Base-by-base conservation (phyloP, 2,797 vertebrate species). In the Pangasius djambal region DNA sequence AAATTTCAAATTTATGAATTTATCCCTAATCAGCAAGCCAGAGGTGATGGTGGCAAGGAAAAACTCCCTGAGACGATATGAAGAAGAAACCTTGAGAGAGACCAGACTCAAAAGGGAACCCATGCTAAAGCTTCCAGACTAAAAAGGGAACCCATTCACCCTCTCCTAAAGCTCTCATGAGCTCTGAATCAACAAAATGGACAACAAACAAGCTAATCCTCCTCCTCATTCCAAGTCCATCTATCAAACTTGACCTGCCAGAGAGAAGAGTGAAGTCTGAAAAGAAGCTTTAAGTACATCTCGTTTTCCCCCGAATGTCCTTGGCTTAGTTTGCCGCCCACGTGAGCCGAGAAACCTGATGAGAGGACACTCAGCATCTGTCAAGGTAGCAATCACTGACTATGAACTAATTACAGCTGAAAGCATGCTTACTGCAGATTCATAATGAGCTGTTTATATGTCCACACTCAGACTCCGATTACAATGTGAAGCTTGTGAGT, bases 161-260 rank as follows among this genome's bases (percentile, higher is more conserved):
- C 25, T 34, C 74, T 78, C 85, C 92, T 92, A 86, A 93, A 92
- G 87, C 37, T 63, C 34, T 48, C 34, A 63, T 83, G 15, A 79
- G 63, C 28, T 40, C 63, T 90, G 69, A 67, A 74, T 63, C 72
- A 63, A 81, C 90, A 86, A 91, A 88, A 63, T 63, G 59, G 81
- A 63, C 57, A 63, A 63, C 88, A 63, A 92, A 94, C 77, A 81
- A 72, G 83, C 88, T 92, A 87, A 91, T 85, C 82, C 88, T 86
- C 63, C 75, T 70, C 63, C 50, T 59, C 74, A 81, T 31, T 59
- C 61, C 61, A n/a, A 31, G 63, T 34, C 22, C 83, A 89, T 82
- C 52, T 70, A 82, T 81, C 83, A 89, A 70, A 84, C 79, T 67
- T 50, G 59, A 70, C 55, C 52, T 83, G 77, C 3, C 67, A 84